Evolutionary conservation across 2,888 invertebrate genomes (phyloP).

Genomic region (Acronicta aceris): DNA sequence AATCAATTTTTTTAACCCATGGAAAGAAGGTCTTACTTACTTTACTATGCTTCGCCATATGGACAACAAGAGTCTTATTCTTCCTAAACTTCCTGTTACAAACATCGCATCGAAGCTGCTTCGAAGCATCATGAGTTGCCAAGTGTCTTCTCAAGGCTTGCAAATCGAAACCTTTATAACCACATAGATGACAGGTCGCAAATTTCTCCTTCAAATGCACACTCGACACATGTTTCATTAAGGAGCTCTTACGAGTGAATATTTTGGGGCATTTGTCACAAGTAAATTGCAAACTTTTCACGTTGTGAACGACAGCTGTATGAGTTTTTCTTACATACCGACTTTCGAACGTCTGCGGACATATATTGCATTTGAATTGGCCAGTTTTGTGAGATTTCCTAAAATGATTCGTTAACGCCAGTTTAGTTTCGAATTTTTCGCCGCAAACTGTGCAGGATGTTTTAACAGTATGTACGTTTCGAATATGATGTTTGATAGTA

Average conservation of each 20-base stretch:
- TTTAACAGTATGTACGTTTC: slow-evolving; percentile 48
- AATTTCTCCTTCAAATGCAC: slow-evolving; percentile 50
- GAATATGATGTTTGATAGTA: slow-evolving; percentile 62
- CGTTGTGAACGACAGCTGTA: slow-evolving; percentile 21
- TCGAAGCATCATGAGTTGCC: slow-evolving; percentile 26
- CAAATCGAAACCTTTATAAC: slow-evolving; percentile 37
- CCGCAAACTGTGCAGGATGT: slow-evolving; percentile 37
- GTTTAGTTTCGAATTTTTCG: slow-evolving; percentile 23
- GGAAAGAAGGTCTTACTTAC: neutral
- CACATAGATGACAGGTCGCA: slow-evolving; percentile 49
- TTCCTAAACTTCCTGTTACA: slow-evolving; percentile 76
- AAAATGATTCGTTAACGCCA: slow-evolving; percentile 30
- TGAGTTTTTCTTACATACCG: slow-evolving; percentile 15
- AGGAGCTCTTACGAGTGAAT: slow-evolving; percentile 19
- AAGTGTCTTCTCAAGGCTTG: slow-evolving; percentile 39
- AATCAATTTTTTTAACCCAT: slow-evolving; percentile 14
- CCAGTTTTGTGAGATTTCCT: slow-evolving; percentile 28
- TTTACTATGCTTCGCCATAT: slow-evolving; percentile 24
- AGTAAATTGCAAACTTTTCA: slow-evolving; percentile 24
- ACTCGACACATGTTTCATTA: slow-evolving; percentile 22
- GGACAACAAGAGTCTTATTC: slow-evolving; percentile 20
- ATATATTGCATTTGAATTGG: slow-evolving; percentile 36
- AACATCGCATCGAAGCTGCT: slow-evolving; percentile 73
- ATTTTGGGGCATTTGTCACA: slow-evolving; percentile 30
- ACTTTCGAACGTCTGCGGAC: slow-evolving; percentile 31